Conservation (phyloP, 2,797 vertebrate species). For the Chrosomus eos region DNA sequence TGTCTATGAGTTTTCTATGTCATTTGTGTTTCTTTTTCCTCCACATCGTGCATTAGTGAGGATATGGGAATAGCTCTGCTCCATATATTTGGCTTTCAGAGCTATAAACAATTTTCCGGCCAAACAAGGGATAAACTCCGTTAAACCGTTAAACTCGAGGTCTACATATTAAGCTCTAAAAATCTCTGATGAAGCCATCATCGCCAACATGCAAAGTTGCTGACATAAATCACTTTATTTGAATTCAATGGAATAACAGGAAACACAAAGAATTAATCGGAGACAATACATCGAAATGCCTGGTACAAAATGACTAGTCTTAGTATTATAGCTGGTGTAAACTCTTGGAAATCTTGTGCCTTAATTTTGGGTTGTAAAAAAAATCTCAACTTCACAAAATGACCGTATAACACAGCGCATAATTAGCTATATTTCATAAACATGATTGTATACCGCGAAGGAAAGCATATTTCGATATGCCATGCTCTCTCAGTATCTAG, state of each 20-base stretch:
- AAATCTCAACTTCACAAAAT: slow-evolving; percentile 58
- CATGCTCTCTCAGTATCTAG: slow-evolving; percentile 56
- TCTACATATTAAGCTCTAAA: slow-evolving; percentile 24
- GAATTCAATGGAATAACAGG: slow-evolving; percentile 66
- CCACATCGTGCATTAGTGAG: not conserved
- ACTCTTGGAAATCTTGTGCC: slow-evolving; percentile 56
- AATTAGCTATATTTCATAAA: slow-evolving; percentile 63
- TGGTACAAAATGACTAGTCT: slow-evolving; percentile 62
- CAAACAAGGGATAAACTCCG: slow-evolving; percentile 16
- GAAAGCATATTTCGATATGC: slow-evolving; percentile 62
- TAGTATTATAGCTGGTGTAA: slow-evolving; percentile 65
- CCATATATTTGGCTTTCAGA: not conserved
- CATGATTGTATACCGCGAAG: slow-evolving; percentile 70
- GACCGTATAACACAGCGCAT: slow-evolving; percentile 59
- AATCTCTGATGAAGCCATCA: slow-evolving; percentile 47
- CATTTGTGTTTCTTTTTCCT: not conserved
- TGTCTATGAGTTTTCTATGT: not conserved
- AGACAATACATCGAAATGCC: slow-evolving; percentile 62
- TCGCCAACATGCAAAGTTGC: slow-evolving; percentile 51
- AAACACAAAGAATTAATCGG: slow-evolving; percentile 70
- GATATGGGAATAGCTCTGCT: not conserved
- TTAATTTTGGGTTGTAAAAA: slow-evolving; percentile 54
- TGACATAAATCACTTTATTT: slow-evolving; percentile 76
- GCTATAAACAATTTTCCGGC: not conserved
- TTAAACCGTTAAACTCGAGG: slow-evolving; percentile 18